phyloP scores from a whole-genome alignment of 2,797 vertebrate genomes.

The Ispidina picta region DNA sequence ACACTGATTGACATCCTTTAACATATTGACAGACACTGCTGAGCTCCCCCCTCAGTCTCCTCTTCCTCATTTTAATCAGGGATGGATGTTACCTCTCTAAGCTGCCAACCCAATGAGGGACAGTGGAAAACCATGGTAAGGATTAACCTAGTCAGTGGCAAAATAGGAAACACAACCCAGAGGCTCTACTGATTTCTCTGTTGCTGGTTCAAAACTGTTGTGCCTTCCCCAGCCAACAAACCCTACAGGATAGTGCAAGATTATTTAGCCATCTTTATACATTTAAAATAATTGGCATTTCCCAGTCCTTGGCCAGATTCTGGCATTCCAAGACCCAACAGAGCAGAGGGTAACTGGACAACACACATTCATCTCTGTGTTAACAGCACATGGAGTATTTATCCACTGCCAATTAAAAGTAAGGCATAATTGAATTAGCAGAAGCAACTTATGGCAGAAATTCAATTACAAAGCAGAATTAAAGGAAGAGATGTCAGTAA shows the following conservation, averaged over 20 bases:
- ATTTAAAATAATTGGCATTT: background rate
- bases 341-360: background rate
- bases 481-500: slow-evolving; percentile 55
- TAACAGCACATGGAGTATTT: slow-evolving; percentile 3
- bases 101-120: background rate
- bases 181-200: background rate
- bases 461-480: slow-evolving; percentile 55
- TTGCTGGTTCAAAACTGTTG: background rate
- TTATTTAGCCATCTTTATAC: background rate
- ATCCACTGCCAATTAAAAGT: slow-evolving; percentile 44
- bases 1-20: background rate
- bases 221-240: background rate
- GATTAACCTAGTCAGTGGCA: background rate
- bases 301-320: background rate
- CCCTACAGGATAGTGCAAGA: background rate
- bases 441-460: slow-evolving; percentile 44
- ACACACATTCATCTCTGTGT: background rate
- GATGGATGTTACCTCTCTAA: background rate
- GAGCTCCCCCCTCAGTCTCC: too few species aligned
- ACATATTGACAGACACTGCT: too few species aligned
- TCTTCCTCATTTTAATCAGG: background rate
- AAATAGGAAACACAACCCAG: background rate
- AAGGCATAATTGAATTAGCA: slow-evolving; percentile 47
- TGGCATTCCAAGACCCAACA: background rate
- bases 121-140: background rate